phyloP scores from a whole-genome alignment of 2,797 vertebrate genomes.

The Nyctalus aviator region DNA sequence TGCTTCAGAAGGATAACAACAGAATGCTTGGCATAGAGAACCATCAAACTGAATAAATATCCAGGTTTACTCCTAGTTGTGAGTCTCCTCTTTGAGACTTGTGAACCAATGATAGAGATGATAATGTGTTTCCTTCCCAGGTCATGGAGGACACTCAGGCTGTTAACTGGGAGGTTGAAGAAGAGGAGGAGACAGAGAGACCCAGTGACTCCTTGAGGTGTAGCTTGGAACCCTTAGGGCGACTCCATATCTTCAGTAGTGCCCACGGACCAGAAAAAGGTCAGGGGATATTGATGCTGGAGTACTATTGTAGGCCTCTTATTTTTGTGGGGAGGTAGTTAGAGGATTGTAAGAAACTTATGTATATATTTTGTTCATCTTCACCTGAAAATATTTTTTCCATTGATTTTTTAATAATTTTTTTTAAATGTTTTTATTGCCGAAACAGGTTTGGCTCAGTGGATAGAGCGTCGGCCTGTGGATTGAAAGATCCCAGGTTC shows the following conservation, averaged over 20 bases:
- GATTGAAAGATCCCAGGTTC: too few relatives aligned
- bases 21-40: slow-evolving; percentile 32
- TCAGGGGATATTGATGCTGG: slow-evolving; percentile 59
- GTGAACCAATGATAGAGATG: neutral
- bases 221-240: slow-evolving; percentile 73
- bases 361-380: neutral
- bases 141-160: slow-evolving; percentile 85
- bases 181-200: slow-evolving; percentile 74
- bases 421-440: too few relatives aligned
- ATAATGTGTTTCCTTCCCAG: slow-evolving; percentile 67
- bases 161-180: slow-evolving; percentile 76
- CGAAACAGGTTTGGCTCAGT: too few relatives aligned
- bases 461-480: too few relatives aligned
- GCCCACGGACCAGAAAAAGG: slow-evolving; percentile 84
- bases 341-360: slow-evolving; percentile 13
- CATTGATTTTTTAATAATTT: neutral
- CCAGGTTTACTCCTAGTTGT: neutral
- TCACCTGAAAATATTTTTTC: neutral
- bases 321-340: neutral
- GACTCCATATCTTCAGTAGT: slow-evolving; percentile 81
- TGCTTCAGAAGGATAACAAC: slow-evolving; percentile 27
- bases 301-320: neutral
- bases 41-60: neutral
- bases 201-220: neutral
- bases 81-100: neutral